These are phyloP conservation scores for Parelbella ahira DNA, from an alignment of 2,888 invertebrate genomes.

Conservation along the genomic window DNA sequence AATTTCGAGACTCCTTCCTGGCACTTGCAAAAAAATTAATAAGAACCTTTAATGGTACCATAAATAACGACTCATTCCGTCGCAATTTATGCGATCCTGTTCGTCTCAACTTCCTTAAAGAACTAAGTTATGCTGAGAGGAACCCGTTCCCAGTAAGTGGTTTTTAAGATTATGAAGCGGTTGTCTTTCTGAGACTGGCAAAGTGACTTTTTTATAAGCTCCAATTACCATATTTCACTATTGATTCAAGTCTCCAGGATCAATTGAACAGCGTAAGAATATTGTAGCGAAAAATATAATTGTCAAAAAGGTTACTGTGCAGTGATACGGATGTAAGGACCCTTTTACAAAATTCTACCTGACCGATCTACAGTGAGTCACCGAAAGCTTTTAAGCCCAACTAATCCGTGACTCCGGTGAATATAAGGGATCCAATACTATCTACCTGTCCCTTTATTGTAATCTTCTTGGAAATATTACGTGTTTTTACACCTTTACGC, in stretches of 20 bases:
- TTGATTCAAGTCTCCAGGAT: too few species aligned
- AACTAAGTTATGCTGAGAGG: conserved; percentile 4
- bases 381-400: conserved; percentile 41
- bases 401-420: conserved; percentile 45
- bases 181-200: neutral
- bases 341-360: conserved; percentile 41
- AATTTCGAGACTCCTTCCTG: conserved; percentile 6
- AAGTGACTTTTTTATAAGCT: conserved; percentile 8
- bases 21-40: conserved; percentile 4
- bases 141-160: conserved; percentile 5
- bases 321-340: conserved; percentile 19
- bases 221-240: too few species aligned
- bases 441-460: conserved; percentile 31
- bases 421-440: conserved; percentile 28
- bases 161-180: conserved; percentile 9
- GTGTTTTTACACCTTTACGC: too few species aligned
- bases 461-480: conserved; percentile 21
- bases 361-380: conserved; percentile 43
- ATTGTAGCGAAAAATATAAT: conserved; percentile 6
- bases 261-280: neutral
- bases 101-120: conserved; percentile 7
- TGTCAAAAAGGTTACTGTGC: conserved; percentile 18
- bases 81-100: conserved; percentile 9
- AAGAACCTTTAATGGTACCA: conserved; percentile 9
- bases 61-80: conserved; percentile 10